These are phyloP conservation scores for Microcebus ravelobensis DNA, from an alignment of 2,113 vertebrate genomes.

Conservation along the genomic window DNA sequence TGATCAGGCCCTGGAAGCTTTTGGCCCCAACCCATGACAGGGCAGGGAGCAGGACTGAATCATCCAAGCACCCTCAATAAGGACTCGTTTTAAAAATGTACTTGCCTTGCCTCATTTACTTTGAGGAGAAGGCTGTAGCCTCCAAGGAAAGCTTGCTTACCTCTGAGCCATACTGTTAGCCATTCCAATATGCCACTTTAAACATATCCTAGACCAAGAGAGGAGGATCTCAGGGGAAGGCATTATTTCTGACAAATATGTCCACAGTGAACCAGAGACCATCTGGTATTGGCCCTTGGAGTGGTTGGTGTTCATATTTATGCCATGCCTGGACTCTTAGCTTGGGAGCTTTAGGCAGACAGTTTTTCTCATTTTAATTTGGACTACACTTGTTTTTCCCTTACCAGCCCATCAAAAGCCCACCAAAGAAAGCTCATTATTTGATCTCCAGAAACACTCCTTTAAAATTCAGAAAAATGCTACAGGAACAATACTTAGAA, in stretches of 20 bases:
- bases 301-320: background rate
- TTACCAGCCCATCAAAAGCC: background rate
- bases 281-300: slow-evolving; percentile 25
- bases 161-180: background rate
- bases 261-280: background rate
- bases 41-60: background rate
- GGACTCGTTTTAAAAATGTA: background rate
- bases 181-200: background rate
- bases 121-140: background rate
- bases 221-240: background rate
- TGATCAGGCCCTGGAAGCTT: background rate
- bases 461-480: slow-evolving; percentile 30
- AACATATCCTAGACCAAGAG: background rate
- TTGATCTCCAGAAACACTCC: background rate
- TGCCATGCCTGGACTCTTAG: background rate
- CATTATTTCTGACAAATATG: slow-evolving; percentile 28
- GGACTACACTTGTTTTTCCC: background rate
- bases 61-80: background rate
- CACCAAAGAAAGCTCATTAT: background rate
- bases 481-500: background rate
- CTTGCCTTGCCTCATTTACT: slow-evolving; percentile 2
- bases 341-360: background rate
- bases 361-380: background rate
- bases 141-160: background rate
- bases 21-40: background rate